Percentiles rank a stretch among this genome's conserved stretches.
Conservation (phyloP, 2,888 invertebrate species). For the Agelastica alni region DNA sequence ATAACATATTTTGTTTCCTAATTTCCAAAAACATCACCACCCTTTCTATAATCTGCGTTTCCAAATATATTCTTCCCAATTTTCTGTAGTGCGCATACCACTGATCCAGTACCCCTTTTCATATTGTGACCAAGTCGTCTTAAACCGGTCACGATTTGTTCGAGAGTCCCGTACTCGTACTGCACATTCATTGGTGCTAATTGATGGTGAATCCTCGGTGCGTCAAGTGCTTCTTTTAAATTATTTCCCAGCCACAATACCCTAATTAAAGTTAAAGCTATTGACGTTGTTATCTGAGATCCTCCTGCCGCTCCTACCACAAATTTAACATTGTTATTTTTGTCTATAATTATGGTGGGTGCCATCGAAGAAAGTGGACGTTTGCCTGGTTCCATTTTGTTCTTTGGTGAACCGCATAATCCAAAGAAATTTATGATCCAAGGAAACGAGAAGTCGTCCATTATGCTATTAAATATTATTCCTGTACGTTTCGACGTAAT, state of each 20-base stretch:
- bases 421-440: slow-evolving; percentile 71
- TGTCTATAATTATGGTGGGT: slow-evolving; percentile 76
- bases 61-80: slow-evolving; percentile 68
- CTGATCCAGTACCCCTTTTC: slow-evolving; percentile 70
- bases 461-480: slow-evolving; percentile 91
- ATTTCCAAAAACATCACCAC: slow-evolving; percentile 80
- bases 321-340: slow-evolving; percentile 68
- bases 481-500: slow-evolving; percentile 79
- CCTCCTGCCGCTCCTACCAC: slow-evolving; percentile 85
- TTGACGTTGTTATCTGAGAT: slow-evolving; percentile 76
- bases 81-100: slow-evolving; percentile 71
- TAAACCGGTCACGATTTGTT: slow-evolving; percentile 54
- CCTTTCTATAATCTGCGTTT: slow-evolving; percentile 82
- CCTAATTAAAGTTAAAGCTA: slow-evolving; percentile 70
- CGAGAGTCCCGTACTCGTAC: slow-evolving; percentile 62
- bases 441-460: slow-evolving; percentile 92
- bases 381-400: slow-evolving; percentile 80
- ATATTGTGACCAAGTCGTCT: slow-evolving; percentile 70
- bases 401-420: slow-evolving; percentile 76
- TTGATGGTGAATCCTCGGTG: slow-evolving; percentile 83
- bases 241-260: slow-evolving; percentile 76
- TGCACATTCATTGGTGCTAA: slow-evolving; percentile 71
- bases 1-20: too few species aligned
- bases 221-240: slow-evolving; percentile 80
- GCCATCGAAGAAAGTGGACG: slow-evolving; percentile 86